A percentile compares a stretch with the other conserved stretches of the same genome.
These are phyloP conservation scores for Grus americana DNA, from an alignment of 2,113 vertebrate species.

Conservation along the genomic window DNA sequence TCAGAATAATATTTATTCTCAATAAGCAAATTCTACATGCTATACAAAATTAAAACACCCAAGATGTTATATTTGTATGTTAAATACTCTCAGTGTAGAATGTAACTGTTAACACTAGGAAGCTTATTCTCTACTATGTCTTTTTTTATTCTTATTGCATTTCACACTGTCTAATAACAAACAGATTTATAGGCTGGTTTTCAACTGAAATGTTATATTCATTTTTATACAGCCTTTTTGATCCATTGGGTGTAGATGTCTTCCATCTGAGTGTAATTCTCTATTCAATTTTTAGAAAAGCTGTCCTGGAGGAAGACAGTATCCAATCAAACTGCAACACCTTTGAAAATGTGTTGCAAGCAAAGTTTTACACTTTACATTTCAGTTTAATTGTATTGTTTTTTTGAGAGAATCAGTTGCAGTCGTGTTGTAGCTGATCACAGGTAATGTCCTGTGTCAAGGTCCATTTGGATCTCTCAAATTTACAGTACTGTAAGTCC, in stretches of 20 bases:
- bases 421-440: not conserved
- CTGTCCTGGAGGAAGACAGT: not conserved
- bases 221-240: not conserved
- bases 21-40: not conserved
- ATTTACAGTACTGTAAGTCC: not conserved
- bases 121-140: not conserved
- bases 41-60: not conserved
- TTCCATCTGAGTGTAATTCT: not conserved
- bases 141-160: not conserved
- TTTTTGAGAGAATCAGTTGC: not conserved
- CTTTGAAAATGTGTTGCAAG: not conserved
- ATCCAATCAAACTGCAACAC: not conserved
- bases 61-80: not conserved
- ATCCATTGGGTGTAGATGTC: not conserved
- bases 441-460: not conserved
- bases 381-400: not conserved
- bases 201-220: not conserved
- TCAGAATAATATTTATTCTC: not conserved
- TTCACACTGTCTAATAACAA: not conserved
- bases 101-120: fast-evolving
- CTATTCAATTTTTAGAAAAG: not conserved
- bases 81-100: not conserved
- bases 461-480: not conserved
- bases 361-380: not conserved
- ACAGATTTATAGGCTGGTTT: not conserved